Percentiles rank a stretch among this genome's conserved stretches.
Conservation (phyloP, 2,888 invertebrate genomes). For the Liopterus haemorrhoidalis region DNA sequence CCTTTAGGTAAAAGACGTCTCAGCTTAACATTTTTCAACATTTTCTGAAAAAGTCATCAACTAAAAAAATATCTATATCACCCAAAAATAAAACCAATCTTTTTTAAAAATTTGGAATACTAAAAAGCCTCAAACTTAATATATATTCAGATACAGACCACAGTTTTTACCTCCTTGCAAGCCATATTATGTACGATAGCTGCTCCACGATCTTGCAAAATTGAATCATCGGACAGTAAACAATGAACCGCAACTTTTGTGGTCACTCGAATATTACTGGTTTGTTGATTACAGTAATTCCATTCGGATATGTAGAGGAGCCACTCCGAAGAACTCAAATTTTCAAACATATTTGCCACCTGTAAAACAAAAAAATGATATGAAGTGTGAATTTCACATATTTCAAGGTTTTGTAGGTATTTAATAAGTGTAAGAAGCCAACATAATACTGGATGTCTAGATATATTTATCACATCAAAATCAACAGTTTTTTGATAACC, state of each 20-base stretch:
- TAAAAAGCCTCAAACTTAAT: background rate
- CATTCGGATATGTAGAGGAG: slow-evolving; percentile 90
- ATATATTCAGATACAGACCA: slow-evolving; percentile 69
- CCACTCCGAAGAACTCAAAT: slow-evolving; percentile 86
- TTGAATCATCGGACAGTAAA: slow-evolving; percentile 63
- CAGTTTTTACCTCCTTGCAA: slow-evolving; percentile 94
- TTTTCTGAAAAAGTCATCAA: slow-evolving; percentile 56
- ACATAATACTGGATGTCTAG: too few relatives aligned
- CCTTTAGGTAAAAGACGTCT: slow-evolving; percentile 59
- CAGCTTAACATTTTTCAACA: slow-evolving; percentile 58
- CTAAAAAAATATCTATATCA: slow-evolving; percentile 41
- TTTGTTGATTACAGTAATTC: slow-evolving; percentile 66
- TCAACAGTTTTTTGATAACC: background rate
- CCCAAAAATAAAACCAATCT: slow-evolving; percentile 9
- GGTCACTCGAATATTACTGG: slow-evolving; percentile 84
- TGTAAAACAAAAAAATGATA: slow-evolving; percentile 40
- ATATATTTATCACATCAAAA: too few relatives aligned
- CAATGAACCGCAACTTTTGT: slow-evolving; percentile 88
- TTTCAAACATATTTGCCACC: slow-evolving; percentile 87
- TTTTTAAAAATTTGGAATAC: slow-evolving; percentile 5
- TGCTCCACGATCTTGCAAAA: slow-evolving; percentile 73
- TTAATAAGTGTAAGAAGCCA: too few relatives aligned
- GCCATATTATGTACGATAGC: slow-evolving; percentile 87
- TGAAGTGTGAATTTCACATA: too few relatives aligned
- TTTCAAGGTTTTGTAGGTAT: too few relatives aligned